These are phyloP conservation scores for Hylyphantes graminicola DNA, from an alignment of 1,140 invertebrate species.

Conservation along the genomic window DNA sequence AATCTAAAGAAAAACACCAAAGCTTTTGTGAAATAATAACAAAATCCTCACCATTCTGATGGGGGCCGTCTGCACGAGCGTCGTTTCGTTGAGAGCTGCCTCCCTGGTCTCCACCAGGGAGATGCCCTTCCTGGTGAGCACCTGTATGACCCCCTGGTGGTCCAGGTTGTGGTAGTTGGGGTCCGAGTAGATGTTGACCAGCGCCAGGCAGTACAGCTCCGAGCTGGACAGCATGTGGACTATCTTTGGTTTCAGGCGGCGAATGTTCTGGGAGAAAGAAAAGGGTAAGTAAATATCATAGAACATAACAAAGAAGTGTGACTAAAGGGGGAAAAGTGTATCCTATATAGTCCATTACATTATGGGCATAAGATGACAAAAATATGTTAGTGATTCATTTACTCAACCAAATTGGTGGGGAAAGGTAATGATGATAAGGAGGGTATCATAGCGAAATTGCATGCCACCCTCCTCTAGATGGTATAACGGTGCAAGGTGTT, in stretches of 20 bases:
- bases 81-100: constrained; percentile 90
- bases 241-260: constrained; percentile 84
- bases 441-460: too few species aligned
- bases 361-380: too few species aligned
- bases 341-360: too few species aligned
- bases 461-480: too few species aligned
- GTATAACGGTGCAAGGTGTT: too few species aligned
- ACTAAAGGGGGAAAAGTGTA: too few species aligned
- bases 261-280: constrained; percentile 13
- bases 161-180: constrained; percentile 94
- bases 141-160: constrained; percentile 86
- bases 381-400: too few species aligned
- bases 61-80: constrained; percentile 94
- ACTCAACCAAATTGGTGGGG: too few species aligned
- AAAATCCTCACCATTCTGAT: constrained; percentile 82
- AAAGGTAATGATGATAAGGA: too few species aligned
- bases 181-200: constrained; percentile 96
- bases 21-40: neutral
- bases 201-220: constrained; percentile 94
- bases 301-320: too few species aligned
- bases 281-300: neutral
- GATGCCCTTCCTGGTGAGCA: constrained; percentile 89
- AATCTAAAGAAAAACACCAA: neutral
- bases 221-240: constrained; percentile 91
- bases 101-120: constrained; percentile 85